Evolutionary conservation across 30 jellyfish, hydroid and myxozoan genomes (phyloP), one percentile per base, ranked within the genome.

Genomic region (Haliclystus octoradiatus): DNA sequence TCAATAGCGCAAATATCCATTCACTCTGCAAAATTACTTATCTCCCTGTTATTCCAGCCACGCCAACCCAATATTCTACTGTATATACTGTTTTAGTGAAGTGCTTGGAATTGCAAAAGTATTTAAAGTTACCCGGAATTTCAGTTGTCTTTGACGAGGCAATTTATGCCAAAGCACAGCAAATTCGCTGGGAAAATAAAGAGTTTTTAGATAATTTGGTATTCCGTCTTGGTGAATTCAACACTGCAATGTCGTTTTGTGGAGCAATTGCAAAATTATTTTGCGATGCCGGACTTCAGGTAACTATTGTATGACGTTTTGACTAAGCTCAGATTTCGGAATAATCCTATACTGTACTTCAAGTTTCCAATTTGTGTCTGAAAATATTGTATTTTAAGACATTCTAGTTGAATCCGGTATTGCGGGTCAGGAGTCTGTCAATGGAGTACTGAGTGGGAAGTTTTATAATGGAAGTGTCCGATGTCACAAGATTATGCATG

Each of bases 401-500:
- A 40, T 80, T 35, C 50, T 73, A 30, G 69, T 73, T 25, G 84
- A 68, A 31, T 80, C 93, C 50, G 82, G 70, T 46, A 31, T 80
- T 12, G 65, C 73, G 13, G 81, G 74, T 14, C 62, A 30, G 25
- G 82, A 85, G 28, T 80, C 93, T n/a, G 60, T 80, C 64, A 80
- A 80, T 19, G 75, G 92, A 26, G 83, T 73, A 32, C 19, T 80
- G 25, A 51, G 66, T 27, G 93, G 93, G 47, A 40, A 5, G 19
- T 40, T 40, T 40, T 40, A 40, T 40, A 75, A 75, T 33, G 47
- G 88, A 1, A 30, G 88, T 40, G 19, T 40, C 14, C 57, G 57
- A 40, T 40, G 57, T 19, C 19, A 40, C 19, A 40, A 40, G 14
- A 19, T 40, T 40, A 40, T 40, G 57, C 57, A 40, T 19, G 19